A percentile compares a stretch with the other conserved stretches of the same genome.
These are phyloP conservation scores for Eupithecia insigniata DNA, from an alignment of 2,888 invertebrate species.

Conservation along the genomic window DNA sequence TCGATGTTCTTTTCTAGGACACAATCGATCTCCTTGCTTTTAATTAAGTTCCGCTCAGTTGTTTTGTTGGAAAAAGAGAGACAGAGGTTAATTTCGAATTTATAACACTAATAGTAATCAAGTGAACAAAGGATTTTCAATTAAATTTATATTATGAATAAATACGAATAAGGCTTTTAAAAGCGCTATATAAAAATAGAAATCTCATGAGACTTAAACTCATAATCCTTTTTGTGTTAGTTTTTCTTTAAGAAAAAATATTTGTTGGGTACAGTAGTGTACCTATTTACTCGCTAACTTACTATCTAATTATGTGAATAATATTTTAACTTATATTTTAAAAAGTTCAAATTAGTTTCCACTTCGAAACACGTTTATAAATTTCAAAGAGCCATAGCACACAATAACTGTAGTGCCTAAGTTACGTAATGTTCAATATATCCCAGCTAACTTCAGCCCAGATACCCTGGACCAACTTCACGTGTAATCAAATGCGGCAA, in stretches of 20 bases:
- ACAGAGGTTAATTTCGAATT: not conserved
- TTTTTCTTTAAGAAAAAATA: too few relatives aligned
- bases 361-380: not conserved
- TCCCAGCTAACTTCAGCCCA: not conserved
- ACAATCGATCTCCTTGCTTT: not conserved
- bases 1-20: not conserved
- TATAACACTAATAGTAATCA: not conserved
- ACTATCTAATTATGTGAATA: too few relatives aligned
- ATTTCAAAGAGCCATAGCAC: not conserved
- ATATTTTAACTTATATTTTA: not conserved
- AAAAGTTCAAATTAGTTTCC: not conserved
- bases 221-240: too few relatives aligned
- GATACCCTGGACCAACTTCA: not conserved
- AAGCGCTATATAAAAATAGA: not conserved
- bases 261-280: not conserved
- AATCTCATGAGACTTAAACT: not conserved
- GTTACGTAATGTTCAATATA: not conserved
- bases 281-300: not conserved
- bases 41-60: not conserved
- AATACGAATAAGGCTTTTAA: not conserved
- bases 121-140: not conserved
- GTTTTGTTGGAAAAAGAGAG: not conserved
- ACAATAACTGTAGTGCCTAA: not conserved
- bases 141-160: not conserved
- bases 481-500: constrained; percentile 1